Evolutionary conservation across 2,888 invertebrate species (phyloP), one percentile per base, ranked within the genome.

Genomic region (Rhogogaster chlorosoma): DNA sequence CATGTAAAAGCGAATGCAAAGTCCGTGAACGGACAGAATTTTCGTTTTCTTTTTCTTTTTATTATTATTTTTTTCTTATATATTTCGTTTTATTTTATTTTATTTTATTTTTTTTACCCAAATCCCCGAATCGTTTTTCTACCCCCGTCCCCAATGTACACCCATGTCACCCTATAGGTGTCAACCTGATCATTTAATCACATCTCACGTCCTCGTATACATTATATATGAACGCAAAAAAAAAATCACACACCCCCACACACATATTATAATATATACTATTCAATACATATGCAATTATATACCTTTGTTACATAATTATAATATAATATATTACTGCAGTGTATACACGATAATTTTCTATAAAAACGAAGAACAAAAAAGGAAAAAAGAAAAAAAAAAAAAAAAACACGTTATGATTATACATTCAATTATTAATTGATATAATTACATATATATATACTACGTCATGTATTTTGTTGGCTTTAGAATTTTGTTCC

Each of bases 401-500:
- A 49, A 49, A 49, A 53, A 53, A n/a, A 53, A 53, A 53, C 6
- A 53, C n/a, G 91, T 87, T 86, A 88, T 85, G 87, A 67, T 88
- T 83, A 84, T 86, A 84, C 86, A 83, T 86, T 88, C 86, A 85
- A 87, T 87, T 87, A 87, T 61, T 88, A 87, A 87, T 87, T 87
- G 87, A 87, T 89, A 88, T 87, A 86, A 88, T 90, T 89, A 89
- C 89, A 87, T 87, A 88, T 86, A 87, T 87, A 89, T 88, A 90
- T 87, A 64, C 70, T 84, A 87, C 80, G 42, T 78, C 53, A 77
- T 77, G 84, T 84, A 84, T 90, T 90, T 90, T 89, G 89, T 91
- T 91, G 91, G 91, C 90, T 91, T 92, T 92, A 92, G 91, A 91
- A 91, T 91, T 92, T 90, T 91, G 92, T 91, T 91, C 91, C 91